Conservation (phyloP, 2,888 invertebrate species). For the Stenotaenia linearis region DNA sequence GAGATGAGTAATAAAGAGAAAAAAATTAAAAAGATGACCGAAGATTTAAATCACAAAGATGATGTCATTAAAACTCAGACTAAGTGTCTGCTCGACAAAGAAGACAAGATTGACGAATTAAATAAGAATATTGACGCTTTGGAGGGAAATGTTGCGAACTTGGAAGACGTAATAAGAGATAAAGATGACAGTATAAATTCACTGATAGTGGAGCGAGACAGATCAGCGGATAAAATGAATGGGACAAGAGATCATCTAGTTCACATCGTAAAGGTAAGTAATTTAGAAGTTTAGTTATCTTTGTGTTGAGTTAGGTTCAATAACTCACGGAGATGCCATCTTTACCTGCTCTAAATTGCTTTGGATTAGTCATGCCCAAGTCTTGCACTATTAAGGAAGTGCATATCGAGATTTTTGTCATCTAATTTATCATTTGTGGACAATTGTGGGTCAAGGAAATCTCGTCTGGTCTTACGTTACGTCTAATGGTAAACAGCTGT, state of each 20-base stretch:
- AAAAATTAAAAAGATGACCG: not conserved
- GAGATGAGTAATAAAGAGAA: not conserved
- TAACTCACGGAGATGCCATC: too few species aligned
- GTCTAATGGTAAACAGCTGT: too few species aligned
- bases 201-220: not conserved
- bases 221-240: not conserved
- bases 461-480: too few species aligned
- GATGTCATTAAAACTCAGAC: slow-evolving; percentile 29
- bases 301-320: too few species aligned
- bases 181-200: not conserved
- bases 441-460: too few species aligned
- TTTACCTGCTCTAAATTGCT: too few species aligned
- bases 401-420: too few species aligned
- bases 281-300: too few species aligned
- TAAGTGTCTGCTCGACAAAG: slow-evolving; percentile 27
- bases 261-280: not conserved
- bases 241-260: not conserved
- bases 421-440: too few species aligned
- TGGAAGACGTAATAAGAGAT: not conserved
- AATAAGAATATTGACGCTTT: not conserved
- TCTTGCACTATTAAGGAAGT: too few species aligned
- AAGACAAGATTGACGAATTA: slow-evolving; percentile 1
- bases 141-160: not conserved
- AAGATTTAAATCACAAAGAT: slow-evolving; percentile 27
- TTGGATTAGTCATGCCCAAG: too few species aligned